A percentile compares a stretch with the other conserved stretches of the same genome.
Evolutionary conservation across 2,888 invertebrate genomes (phyloP).

Genomic region (Tiliacea citrago): DNA sequence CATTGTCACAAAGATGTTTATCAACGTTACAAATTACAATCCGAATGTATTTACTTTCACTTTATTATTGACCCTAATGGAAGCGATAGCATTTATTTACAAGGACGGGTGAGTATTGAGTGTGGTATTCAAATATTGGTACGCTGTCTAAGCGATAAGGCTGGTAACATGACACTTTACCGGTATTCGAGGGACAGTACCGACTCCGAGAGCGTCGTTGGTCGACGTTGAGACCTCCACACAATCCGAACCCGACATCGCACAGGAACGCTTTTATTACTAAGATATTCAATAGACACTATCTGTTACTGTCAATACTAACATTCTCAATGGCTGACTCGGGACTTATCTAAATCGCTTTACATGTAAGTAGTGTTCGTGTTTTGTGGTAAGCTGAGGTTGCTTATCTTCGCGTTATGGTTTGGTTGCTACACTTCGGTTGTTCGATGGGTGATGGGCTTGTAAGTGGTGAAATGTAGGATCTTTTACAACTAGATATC

Average conservation of each 20-base stretch:
- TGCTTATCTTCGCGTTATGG: conserved; percentile 60
- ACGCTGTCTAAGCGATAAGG: conserved; percentile 80
- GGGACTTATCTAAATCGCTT: conserved; percentile 73
- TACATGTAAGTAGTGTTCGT: conserved; percentile 67
- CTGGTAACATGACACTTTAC: conserved; percentile 79
- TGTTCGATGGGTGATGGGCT: conserved; percentile 38
- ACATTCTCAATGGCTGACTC: conserved; percentile 70
- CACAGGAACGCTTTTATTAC: conserved; percentile 71
- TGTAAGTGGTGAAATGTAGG: conserved; percentile 39
- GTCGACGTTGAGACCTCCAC: conserved; percentile 47
- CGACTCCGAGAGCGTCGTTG: conserved; percentile 31
- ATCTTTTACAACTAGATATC: conserved; percentile 15
- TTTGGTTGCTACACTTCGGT: conserved; percentile 55
- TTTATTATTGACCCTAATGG: conserved; percentile 72
- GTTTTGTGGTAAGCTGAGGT: conserved; percentile 52
- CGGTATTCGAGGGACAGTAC: conserved; percentile 69
- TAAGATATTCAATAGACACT: conserved; percentile 72
- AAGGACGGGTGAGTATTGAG: conserved; percentile 75
- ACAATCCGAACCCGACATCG: conserved; percentile 61
- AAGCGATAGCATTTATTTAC: conserved; percentile 69
- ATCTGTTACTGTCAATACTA: conserved; percentile 72
- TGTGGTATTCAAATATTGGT: conserved; percentile 80
- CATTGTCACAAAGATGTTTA: conserved; percentile 64
- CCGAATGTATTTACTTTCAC: conserved; percentile 72
- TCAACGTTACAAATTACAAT: conserved; percentile 68